These are phyloP conservation scores for Scelioninae gen. 1 DNA, from an alignment of 2,888 invertebrate genomes.

Conservation along the genomic window DNA sequence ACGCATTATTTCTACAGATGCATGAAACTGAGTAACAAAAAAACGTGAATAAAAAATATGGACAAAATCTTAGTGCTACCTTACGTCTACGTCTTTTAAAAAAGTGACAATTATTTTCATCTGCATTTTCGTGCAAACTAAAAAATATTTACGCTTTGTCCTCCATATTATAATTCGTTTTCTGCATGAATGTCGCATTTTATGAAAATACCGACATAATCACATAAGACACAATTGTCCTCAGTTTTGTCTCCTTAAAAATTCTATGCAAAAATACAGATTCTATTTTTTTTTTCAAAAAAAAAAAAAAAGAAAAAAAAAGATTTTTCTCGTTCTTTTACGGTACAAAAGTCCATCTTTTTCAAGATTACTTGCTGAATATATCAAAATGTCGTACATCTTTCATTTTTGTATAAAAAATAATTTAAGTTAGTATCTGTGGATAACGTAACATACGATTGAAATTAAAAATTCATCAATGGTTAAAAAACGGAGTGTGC, in stretches of 20 bases:
- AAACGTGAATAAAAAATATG: constrained; percentile 3
- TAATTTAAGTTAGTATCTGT: no score
- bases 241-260: constrained; percentile 9
- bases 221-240: constrained; percentile 46
- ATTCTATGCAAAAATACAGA: not conserved
- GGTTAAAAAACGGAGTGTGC: not conserved
- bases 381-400: no score
- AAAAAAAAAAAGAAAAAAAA: no score
- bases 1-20: constrained; percentile 50
- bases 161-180: constrained; percentile 26
- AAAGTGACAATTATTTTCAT: constrained; percentile 51
- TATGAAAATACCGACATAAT: constrained; percentile 33
- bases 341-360: no score
- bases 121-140: constrained; percentile 28
- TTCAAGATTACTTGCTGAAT: no score
- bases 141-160: constrained; percentile 59
- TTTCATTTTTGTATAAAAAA: no score
- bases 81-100: constrained; percentile 66
- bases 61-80: constrained; percentile 73
- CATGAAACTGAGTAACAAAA: constrained; percentile 68
- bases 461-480: no score
- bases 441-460: no score
- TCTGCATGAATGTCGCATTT: constrained; percentile 31
- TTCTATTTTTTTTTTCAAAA: no score
- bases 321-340: no score